phyloP scores from a whole-genome alignment of 2,113 vertebrate genomes.

The Petrocephalus zakoni region DNA sequence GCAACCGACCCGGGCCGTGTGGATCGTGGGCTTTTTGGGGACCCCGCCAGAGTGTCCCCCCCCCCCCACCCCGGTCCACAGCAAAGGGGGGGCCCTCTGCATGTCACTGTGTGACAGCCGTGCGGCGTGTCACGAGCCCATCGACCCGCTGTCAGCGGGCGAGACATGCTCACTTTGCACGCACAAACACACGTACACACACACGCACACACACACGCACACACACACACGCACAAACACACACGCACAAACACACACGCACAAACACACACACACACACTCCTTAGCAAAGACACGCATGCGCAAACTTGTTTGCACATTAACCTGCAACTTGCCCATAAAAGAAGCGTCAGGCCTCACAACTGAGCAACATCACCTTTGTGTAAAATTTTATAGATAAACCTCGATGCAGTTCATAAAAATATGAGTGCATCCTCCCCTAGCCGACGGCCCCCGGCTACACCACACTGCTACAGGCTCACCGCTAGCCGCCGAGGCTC shows the following conservation, averaged over 20 bases:
- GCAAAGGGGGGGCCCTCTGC: neutral
- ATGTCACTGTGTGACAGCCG: neutral
- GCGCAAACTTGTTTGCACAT: neutral
- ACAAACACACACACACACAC: too few relatives aligned
- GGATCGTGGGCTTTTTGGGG: neutral
- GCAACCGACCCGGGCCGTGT: neutral
- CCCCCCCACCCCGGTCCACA: too few relatives aligned
- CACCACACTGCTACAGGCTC: neutral
- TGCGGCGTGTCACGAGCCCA: neutral
- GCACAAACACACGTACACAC: neutral
- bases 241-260: neutral
- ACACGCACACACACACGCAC: neutral
- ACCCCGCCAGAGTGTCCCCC: too few relatives aligned
- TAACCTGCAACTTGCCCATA: neutral
- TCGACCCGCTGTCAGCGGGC: neutral
- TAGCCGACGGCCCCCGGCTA: neutral
- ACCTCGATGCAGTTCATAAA: neutral
- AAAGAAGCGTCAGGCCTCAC: neutral
- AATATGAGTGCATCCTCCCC: too few relatives aligned
- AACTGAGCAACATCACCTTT: neutral
- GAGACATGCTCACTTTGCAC: neutral
- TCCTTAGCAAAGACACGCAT: too few relatives aligned
- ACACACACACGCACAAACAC: neutral
- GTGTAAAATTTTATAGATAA: neutral
- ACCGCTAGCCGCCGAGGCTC: neutral